Evolutionary conservation across 1,140 invertebrate genomes (phyloP).

Genomic region (Drosophila ohnishii): DNA sequence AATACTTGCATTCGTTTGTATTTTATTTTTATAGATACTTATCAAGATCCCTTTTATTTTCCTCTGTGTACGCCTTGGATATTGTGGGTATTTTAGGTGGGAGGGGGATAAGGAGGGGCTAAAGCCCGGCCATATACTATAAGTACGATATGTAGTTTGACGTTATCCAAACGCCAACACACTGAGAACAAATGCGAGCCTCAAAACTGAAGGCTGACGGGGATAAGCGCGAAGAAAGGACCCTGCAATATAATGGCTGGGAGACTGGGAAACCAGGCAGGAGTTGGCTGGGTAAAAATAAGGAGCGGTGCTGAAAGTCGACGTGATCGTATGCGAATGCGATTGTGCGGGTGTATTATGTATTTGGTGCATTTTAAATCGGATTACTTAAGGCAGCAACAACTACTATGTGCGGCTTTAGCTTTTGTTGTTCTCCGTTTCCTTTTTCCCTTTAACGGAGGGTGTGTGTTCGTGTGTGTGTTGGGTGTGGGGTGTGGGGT

Average conservation of each 20-base stretch:
- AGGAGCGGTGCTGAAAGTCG: constrained; percentile 28
- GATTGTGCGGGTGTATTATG: constrained; percentile 75
- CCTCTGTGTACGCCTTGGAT: not conserved
- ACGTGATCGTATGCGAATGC: constrained; percentile 77
- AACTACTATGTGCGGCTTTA: constrained; percentile 57
- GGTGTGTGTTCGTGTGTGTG: not conserved
- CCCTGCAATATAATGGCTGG: not conserved
- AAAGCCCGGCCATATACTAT: constrained; percentile 29
- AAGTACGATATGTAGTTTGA: constrained; percentile 64
- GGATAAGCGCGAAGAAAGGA: constrained; percentile 30
- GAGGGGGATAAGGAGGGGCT: constrained; percentile 1
- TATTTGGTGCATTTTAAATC: constrained; percentile 79
- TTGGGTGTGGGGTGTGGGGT: not conserved
- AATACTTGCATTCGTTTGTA: too few species aligned
- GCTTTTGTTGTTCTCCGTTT: constrained; percentile 43
- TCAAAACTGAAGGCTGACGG: constrained; percentile 17
- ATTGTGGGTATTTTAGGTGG: not conserved
- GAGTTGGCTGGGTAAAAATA: constrained; percentile 1
- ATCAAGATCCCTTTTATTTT: not conserved
- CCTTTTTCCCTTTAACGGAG: not conserved
- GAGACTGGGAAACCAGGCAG: not conserved
- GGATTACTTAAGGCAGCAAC: constrained; percentile 77
- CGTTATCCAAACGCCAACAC: constrained; percentile 71
- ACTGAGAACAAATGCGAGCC: constrained; percentile 47
- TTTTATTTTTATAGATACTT: not conserved